Percentiles rank a stretch among this genome's conserved stretches.
phyloP scores from a whole-genome alignment of 1,140 invertebrate species.

The Formica exsecta region DNA sequence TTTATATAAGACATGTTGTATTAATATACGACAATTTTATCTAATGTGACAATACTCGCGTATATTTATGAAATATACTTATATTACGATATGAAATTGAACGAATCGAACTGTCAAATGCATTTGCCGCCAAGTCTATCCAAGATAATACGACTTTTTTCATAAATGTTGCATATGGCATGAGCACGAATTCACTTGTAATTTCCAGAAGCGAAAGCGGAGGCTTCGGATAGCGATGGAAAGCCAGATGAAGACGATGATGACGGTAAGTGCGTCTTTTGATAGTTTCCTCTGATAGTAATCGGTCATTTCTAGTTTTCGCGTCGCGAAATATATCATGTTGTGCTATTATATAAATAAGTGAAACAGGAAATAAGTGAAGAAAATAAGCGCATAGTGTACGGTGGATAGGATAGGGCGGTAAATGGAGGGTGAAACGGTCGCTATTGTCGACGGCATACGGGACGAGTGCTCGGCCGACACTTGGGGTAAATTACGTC shows the following conservation, averaged over 20 bases:
- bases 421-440: conserved; percentile 64
- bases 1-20: neutral
- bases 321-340: conserved; percentile 11
- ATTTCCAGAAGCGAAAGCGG: conserved; percentile 85
- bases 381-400: neutral
- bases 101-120: neutral
- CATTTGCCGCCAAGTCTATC: conserved; percentile 2
- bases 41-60: neutral
- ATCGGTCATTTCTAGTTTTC: neutral
- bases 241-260: conserved; percentile 81
- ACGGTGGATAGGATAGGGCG: neutral
- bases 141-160: conserved; percentile 19
- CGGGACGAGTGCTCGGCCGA: conserved; percentile 56
- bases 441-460: conserved; percentile 36
- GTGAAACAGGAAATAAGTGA: conserved; percentile 9
- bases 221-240: conserved; percentile 83
- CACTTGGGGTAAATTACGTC: conserved; percentile 75
- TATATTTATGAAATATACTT: conserved; percentile 8
- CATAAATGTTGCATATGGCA: conserved; percentile 73
- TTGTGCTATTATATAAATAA: neutral
- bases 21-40: neutral
- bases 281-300: neutral
- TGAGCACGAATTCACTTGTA: conserved; percentile 78
- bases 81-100: neutral
- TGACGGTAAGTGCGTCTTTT: conserved; percentile 76